Base-by-base conservation (phyloP, 1,140 invertebrate genomes). In the Tetramorium simillimum region DNA sequence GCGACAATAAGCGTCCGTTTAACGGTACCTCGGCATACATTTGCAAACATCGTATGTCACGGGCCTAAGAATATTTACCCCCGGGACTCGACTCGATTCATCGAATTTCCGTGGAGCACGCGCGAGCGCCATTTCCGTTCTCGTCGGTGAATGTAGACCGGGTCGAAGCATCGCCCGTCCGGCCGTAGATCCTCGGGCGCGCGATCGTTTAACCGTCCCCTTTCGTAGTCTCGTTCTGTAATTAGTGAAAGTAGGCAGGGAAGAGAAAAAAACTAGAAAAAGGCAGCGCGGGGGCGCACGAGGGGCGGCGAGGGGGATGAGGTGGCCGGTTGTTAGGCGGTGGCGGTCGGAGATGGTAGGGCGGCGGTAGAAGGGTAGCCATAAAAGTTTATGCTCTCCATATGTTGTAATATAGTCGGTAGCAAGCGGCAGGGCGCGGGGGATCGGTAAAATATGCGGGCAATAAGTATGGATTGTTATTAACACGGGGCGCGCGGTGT, bases 401-500 rank as follows among this genome's bases (percentile, higher is more conserved):
- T 95, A 95, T 95, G 95, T 95, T 95, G 94, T 95, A 95, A 95
- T 95, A 95, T 95, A 95, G 94, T 95, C 93, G 92, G 92, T 93
- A 93, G 92, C 91, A 93, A 93, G 93, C 91, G 92, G 93, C 91
- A 92, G 94, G 92, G 91, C 91, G 93, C 91, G 93, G 94, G 77
- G 94, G 94, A 95, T 95, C 95, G 94, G 95, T 95, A 95, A 95
- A 95, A 95, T 95, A 95, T 95, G 95, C 95, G 93, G 93, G 95
- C 94, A 95, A 95, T 95, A 95, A 95, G 95, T 95, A 95, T 95
- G 94, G 95, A 95, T 95, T 95, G 95, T 95, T 95, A 95, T 95
- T 95, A 95, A 95, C 95, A 95, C 95, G 93, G 94, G 94, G 94
- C 92, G 93, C 94, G 92, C 94, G 94, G 94, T 95, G 94, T 94